Evolutionary conservation across 53 echinoderm and acorn worm species (phyloP), one percentile per base, ranked within the genome.

Genomic region (Astropecten irregularis): DNA sequence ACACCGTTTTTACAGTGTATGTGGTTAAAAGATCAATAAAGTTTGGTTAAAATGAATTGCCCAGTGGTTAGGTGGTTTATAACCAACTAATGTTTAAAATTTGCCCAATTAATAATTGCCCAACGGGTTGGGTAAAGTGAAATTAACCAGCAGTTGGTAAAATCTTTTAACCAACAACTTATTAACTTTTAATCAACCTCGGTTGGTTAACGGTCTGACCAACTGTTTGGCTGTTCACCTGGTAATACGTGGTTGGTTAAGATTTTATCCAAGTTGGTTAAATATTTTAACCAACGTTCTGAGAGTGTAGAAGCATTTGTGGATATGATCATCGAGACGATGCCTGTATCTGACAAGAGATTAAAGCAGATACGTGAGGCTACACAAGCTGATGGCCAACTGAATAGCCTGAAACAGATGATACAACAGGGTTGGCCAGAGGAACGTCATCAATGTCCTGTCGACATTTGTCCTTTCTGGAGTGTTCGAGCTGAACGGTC

Each of bases 391-490:
- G 83, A 86, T 39, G 40, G 66, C 40, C 79, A 68, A 22, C 51
- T 85, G 56, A 44, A 44, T 27, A 66, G 22, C 46, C 40, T 89
- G 69, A 68, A 55, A 11, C 40, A 84, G 36, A 14, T 64, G 13
- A 84, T 84, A 26, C 5, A 42, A 76, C 65, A 67, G 6, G 84
- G 84, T 44, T 89, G 77, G 76, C 77, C 84, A 68, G 37, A 84
- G 18, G 69, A 32, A 57, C 36, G 58, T 28, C 59, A 44, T 9
- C 58, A 77, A 59, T 77, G 59, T 38, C 36, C 77, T n/a, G 14
- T 11, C 40, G 36, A 57, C 49, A 35, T 65, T 65, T 37, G 39
- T 21, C 65, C 65, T 16, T 65, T 65, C 64, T 64, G 64, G 64
- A 49, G 19, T 49, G 19, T 18, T 49, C 49, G 49, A 49, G 49